phyloP scores from a whole-genome alignment of 1,140 invertebrate species.

The Lithobius niger region DNA sequence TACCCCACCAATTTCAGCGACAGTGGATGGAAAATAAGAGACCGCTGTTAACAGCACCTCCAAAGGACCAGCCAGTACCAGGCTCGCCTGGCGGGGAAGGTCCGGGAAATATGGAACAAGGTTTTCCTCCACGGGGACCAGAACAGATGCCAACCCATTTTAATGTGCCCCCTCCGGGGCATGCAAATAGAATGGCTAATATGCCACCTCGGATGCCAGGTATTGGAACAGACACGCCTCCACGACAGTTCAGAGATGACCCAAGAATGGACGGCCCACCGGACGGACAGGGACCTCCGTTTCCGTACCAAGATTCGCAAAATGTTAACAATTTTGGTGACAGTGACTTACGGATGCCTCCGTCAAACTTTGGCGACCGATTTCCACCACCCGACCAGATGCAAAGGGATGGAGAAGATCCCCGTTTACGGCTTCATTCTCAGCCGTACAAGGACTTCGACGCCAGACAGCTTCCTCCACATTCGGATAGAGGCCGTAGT shows the following conservation, averaged over 20 bases:
- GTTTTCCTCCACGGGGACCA: no score
- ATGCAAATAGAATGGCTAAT: no score
- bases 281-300: no score
- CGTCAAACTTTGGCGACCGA: neutral
- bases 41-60: slow-evolving; percentile 6
- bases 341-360: neutral
- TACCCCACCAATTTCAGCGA: slow-evolving; percentile 87
- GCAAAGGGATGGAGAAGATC: neutral
- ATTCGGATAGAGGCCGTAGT: neutral
- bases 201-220: no score
- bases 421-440: neutral
- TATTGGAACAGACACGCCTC: no score
- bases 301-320: neutral
- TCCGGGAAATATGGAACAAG: neutral
- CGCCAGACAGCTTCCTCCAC: neutral
- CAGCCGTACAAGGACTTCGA: neutral
- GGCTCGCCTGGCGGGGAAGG: neutral
- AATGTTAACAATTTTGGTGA: neutral
- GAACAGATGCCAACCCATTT: no score
- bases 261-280: no score
- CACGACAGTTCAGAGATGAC: no score
- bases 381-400: neutral
- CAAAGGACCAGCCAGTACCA: neutral
- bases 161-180: no score
- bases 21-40: slow-evolving; percentile 72